These are phyloP conservation scores for Tridacna crocea DNA, from an alignment of 2,888 invertebrate species.

Conservation along the genomic window DNA sequence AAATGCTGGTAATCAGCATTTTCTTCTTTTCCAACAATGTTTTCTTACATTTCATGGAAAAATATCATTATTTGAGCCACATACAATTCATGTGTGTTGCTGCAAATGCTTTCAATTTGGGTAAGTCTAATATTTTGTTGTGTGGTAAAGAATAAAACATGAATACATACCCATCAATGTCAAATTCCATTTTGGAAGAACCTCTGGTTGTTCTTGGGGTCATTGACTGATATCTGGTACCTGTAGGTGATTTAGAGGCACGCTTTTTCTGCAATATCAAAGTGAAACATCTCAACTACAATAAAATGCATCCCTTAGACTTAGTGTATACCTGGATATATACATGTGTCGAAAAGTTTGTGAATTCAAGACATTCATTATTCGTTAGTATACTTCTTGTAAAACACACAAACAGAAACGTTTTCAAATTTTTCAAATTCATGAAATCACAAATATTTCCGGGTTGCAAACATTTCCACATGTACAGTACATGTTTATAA, in stretches of 20 bases:
- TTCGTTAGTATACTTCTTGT: no score
- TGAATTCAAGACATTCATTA: not conserved
- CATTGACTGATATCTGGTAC: constrained; percentile 21
- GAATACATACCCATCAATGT: constrained; percentile 62
- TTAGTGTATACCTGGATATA: no score
- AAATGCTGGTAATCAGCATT: not conserved
- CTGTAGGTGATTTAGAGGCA: constrained; percentile 21
- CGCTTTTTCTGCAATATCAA: constrained; percentile 47
- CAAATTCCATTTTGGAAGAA: constrained; percentile 60
- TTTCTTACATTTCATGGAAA: not conserved
- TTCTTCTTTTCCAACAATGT: not conserved
- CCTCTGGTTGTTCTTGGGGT: constrained; percentile 44
- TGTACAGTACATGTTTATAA: no score
- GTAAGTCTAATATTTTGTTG: not conserved
- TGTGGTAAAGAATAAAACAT: not conserved
- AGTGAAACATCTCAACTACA: no score
- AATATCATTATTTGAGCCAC: not conserved
- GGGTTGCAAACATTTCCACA: no score
- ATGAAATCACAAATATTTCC: no score
- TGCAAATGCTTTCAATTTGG: not conserved
- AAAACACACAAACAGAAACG: no score
- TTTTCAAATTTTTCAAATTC: no score
- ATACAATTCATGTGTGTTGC: not conserved
- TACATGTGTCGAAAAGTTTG: no score
- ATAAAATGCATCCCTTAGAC: no score